A percentile compares a stretch with the other conserved stretches of the same genome.
Evolutionary conservation across 2,888 invertebrate species (phyloP).

Genomic region (Papilio gigon): DNA sequence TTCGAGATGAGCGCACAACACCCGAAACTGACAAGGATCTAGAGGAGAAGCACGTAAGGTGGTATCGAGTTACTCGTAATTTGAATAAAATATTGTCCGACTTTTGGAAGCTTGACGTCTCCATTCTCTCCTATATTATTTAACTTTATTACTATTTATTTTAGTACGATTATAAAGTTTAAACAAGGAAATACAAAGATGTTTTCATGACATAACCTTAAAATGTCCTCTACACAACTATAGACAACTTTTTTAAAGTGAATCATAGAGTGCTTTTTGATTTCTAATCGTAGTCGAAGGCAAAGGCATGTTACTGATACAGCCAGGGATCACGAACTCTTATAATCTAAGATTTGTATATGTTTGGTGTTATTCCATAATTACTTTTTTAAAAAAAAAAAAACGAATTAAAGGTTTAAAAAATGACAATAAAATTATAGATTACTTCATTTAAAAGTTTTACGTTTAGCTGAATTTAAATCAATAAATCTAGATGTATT

Average conservation of each 20-base stretch:
- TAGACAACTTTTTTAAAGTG: too few species aligned
- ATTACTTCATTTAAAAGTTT: too few species aligned
- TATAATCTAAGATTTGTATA: too few species aligned
- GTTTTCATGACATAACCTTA: neutral
- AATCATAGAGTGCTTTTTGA: too few species aligned
- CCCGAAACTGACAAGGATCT: conserved; percentile 52
- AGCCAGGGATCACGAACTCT: too few species aligned
- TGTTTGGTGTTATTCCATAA: too few species aligned
- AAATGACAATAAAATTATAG: too few species aligned
- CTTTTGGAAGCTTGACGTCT: conserved; percentile 65
- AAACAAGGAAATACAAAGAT: neutral
- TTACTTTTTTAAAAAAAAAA: too few species aligned
- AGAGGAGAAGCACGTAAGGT: conserved; percentile 60
- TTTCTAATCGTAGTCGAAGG: too few species aligned
- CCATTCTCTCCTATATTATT: conserved; percentile 55
- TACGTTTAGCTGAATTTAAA: too few species aligned
- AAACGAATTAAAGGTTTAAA: too few species aligned
- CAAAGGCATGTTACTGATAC: too few species aligned
- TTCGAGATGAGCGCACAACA: conserved; percentile 42
- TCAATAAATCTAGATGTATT: neutral
- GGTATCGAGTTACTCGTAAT: conserved; percentile 73
- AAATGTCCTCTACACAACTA: neutral
- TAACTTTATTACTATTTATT: conserved; percentile 46
- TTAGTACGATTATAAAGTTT: conserved; percentile 2
- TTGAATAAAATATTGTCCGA: conserved; percentile 72